Conservation (phyloP, 2,797 vertebrate species). For the Fistularia commersonii region DNA sequence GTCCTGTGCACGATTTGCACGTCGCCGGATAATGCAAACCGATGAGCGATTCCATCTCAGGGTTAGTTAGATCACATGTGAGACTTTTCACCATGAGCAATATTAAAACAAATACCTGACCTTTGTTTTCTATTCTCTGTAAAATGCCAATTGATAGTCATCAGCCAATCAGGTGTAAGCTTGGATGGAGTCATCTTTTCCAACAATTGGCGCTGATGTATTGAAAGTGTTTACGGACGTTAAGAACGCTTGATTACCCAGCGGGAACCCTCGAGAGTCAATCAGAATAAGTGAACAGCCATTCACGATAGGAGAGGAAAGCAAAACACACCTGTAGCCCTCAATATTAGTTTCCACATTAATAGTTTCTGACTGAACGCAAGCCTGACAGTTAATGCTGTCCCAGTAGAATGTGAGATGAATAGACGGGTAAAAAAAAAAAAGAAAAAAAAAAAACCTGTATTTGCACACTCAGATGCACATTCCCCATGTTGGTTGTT, state of each 20-base stretch:
- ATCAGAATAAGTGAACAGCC: slow-evolving; percentile 54
- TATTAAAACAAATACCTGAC: not conserved
- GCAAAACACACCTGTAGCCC: slow-evolving; percentile 55
- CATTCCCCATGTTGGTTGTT: slow-evolving; percentile 24
- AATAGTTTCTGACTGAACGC: slow-evolving; percentile 47
- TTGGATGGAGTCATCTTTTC: slow-evolving; percentile 5
- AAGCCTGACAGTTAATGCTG: slow-evolving; percentile 35
- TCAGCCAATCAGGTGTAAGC: slow-evolving; percentile 27
- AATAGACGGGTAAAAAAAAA: slow-evolving; percentile 34
- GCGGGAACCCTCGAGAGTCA: slow-evolving; percentile 52
- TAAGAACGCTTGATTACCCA: slow-evolving; percentile 68
- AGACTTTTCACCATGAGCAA: too few relatives aligned
- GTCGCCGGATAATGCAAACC: too few relatives aligned
- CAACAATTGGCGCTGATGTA: slow-evolving; percentile 34
- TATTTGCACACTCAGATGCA: slow-evolving; percentile 17
- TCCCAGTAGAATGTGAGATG: slow-evolving; percentile 29
- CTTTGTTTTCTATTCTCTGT: not conserved
- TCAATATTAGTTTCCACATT: slow-evolving; percentile 43
- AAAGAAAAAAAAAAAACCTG: slow-evolving; percentile 41
- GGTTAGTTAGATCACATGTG: too few relatives aligned
- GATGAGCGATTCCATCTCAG: too few relatives aligned
- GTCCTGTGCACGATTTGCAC: too few relatives aligned
- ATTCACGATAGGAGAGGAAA: slow-evolving; percentile 42
- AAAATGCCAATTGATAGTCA: not conserved
- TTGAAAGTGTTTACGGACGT: slow-evolving; percentile 58